Evolutionary conservation across 2,888 invertebrate genomes (phyloP).

Genomic region (Sisyra terminalis): DNA sequence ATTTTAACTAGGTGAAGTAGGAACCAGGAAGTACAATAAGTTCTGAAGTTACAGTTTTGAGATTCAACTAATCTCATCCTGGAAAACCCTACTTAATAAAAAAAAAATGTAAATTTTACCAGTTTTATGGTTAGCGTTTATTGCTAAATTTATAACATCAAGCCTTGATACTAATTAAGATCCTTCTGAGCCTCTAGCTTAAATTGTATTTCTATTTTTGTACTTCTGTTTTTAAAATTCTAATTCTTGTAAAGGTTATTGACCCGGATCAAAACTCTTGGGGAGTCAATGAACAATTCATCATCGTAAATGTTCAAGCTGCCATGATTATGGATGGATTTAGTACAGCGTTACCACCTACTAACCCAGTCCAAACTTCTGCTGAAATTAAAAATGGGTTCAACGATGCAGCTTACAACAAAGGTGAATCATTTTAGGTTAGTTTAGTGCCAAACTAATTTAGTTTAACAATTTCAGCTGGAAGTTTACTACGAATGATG

Average conservation of each 20-base stretch:
- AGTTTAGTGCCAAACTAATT: not conserved
- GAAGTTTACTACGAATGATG: constrained; percentile 40
- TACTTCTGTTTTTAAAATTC: no score
- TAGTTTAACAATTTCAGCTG: constrained; percentile 12
- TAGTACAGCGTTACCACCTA: constrained; percentile 38
- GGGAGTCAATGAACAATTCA: constrained; percentile 51
- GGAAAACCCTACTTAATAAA: no score
- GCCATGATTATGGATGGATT: constrained; percentile 43
- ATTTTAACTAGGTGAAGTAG: no score
- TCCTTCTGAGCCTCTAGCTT: no score
- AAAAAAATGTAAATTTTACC: no score
- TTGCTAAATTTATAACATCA: no score
- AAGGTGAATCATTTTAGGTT: constrained; percentile 27
- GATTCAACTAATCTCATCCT: no score
- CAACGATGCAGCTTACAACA: constrained; percentile 48
- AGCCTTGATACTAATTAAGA: no score
- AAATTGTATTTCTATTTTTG: no score
- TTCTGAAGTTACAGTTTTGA: no score
- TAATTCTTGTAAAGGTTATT: not conserved
- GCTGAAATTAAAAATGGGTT: constrained; percentile 42
- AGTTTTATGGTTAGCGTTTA: no score
- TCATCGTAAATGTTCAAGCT: constrained; percentile 48
- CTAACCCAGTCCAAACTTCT: constrained; percentile 35
- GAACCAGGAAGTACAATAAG: no score
- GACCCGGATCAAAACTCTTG: not conserved